These are phyloP conservation scores for Trissolcus brochymenae DNA, from an alignment of 2,888 invertebrate species.

Conservation along the genomic window DNA sequence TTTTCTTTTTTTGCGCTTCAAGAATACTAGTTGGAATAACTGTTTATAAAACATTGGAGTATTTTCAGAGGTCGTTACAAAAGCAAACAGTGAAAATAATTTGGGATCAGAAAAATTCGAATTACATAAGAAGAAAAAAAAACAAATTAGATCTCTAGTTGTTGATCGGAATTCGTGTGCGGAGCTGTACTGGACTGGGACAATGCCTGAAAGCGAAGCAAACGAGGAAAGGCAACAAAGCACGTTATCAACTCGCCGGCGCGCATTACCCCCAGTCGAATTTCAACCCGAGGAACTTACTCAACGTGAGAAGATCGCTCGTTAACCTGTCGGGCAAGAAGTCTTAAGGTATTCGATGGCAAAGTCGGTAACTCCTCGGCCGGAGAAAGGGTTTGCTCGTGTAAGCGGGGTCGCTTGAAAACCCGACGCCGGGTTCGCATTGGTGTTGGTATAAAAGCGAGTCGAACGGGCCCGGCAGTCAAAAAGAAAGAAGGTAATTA, in stretches of 20 bases:
- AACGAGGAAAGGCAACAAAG: slow-evolving; percentile 48
- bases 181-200: slow-evolving; percentile 4
- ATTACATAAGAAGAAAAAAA: slow-evolving; percentile 4
- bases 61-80: no score
- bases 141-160: slow-evolving; percentile 18
- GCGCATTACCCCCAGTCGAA: slow-evolving; percentile 38
- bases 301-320: slow-evolving; percentile 59
- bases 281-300: slow-evolving; percentile 52
- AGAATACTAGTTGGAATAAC: no score
- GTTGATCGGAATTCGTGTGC: slow-evolving; percentile 13
- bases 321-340: slow-evolving; percentile 54
- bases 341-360: slow-evolving; percentile 55
- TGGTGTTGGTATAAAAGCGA: slow-evolving; percentile 36
- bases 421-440: slow-evolving; percentile 21
- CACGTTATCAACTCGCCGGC: slow-evolving; percentile 36
- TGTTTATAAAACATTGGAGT: no score
- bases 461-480: slow-evolving; percentile 55
- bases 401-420: slow-evolving; percentile 30
- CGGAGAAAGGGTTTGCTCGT: slow-evolving; percentile 16
- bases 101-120: neutral
- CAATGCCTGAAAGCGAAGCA: slow-evolving; percentile 36
- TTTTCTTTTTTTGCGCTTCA: no score
- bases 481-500: slow-evolving; percentile 73
- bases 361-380: slow-evolving; percentile 43
- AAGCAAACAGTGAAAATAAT: no score